Percentiles rank a stretch among this genome's conserved stretches.
These are phyloP conservation scores for Crotalus viridis DNA, from an alignment of 2,113 vertebrate genomes.

Conservation along the genomic window DNA sequence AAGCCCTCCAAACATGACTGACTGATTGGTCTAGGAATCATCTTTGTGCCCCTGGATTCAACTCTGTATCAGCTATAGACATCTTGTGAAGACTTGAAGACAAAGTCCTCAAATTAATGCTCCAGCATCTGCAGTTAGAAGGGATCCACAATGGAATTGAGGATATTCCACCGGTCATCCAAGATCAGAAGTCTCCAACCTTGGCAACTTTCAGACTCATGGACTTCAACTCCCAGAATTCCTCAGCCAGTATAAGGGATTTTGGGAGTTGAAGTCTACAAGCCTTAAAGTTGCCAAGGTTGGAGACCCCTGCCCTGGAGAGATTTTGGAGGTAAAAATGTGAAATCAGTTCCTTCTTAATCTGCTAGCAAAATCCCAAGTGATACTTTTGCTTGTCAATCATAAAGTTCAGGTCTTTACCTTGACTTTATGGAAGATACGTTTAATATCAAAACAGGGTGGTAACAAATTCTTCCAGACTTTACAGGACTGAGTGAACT, in stretches of 20 bases:
- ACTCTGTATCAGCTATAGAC: background rate
- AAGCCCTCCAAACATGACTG: background rate
- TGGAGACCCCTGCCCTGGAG: background rate
- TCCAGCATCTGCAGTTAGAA: background rate
- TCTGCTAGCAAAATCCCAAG: background rate
- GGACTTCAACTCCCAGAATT: background rate
- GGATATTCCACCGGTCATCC: background rate
- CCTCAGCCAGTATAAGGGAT: background rate
- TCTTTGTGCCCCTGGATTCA: background rate
- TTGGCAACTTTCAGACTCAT: background rate
- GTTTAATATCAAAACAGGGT: background rate
- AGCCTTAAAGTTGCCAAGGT: background rate
- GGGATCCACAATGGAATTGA: background rate
- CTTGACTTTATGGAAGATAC: fast-evolving
- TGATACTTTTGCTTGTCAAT: background rate
- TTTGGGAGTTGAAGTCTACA: background rate
- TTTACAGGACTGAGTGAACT: background rate
- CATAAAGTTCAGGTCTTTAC: background rate
- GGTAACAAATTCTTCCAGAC: background rate
- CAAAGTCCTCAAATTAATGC: background rate
- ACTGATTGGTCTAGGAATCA: background rate
- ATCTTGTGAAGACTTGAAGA: background rate
- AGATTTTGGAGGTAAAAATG: background rate
- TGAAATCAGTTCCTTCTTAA: background rate
- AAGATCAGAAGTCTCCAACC: background rate